These are phyloP conservation scores for Xiphydria camelus DNA, from an alignment of 2,888 invertebrate genomes.

Conservation along the genomic window DNA sequence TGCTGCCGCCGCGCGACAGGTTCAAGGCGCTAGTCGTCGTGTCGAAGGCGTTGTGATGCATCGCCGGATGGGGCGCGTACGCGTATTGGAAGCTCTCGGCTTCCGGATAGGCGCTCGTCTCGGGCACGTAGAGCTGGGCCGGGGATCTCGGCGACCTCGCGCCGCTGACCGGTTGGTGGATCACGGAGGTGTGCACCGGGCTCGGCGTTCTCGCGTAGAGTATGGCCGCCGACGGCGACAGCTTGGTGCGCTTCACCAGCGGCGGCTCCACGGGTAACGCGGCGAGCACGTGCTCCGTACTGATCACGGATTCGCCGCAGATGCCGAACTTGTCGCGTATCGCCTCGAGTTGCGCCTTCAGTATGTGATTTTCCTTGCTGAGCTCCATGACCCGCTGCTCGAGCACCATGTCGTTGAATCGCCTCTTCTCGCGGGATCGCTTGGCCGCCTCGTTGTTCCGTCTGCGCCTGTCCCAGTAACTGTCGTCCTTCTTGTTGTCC, in stretches of 20 bases:
- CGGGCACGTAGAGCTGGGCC: conserved; percentile 51
- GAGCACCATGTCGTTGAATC: conserved; percentile 95
- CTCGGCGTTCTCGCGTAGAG: conserved; percentile 63
- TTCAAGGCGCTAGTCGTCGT: conserved; percentile 71
- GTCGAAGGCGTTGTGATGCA: conserved; percentile 65
- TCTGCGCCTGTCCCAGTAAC: conserved; percentile 95
- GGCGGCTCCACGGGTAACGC: conserved; percentile 85
- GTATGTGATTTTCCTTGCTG: conserved; percentile 92
- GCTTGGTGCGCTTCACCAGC: conserved; percentile 74
- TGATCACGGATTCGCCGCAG: conserved; percentile 82
- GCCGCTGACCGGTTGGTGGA: conserved; percentile 62
- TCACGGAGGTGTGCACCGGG: conserved; percentile 66
- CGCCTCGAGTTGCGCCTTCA: conserved; percentile 89
- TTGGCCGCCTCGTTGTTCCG: conserved; percentile 98
- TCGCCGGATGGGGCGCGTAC: conserved; percentile 61
- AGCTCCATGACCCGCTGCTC: conserved; percentile 93
- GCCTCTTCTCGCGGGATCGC: conserved; percentile 92
- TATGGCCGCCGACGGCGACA: conserved; percentile 52
- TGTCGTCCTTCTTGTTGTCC: conserved; percentile 94
- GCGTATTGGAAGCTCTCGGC: conserved; percentile 60
- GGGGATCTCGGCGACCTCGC: conserved; percentile 53
- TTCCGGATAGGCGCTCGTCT: conserved; percentile 51
- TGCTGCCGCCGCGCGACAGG: conserved; percentile 64
- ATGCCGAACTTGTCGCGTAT: conserved; percentile 93
- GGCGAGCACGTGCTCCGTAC: conserved; percentile 86